Evolutionary conservation across 2,888 invertebrate genomes (phyloP).

Genomic region (Eilema sororculum): DNA sequence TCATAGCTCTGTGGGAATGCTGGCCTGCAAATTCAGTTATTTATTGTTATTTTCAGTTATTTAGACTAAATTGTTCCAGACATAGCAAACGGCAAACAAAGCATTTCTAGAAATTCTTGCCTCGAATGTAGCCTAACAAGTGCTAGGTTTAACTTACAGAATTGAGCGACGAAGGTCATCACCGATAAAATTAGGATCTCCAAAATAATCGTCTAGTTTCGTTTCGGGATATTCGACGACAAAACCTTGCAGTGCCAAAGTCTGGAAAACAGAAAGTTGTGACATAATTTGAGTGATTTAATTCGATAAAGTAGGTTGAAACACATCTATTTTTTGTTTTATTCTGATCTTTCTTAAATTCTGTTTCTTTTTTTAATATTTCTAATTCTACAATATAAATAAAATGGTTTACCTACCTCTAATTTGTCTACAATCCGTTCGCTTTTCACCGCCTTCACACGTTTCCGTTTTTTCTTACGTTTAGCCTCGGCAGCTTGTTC

Average conservation of each 20-base stretch:
- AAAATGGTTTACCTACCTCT: constrained; percentile 62
- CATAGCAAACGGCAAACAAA: background rate
- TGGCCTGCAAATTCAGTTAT: constrained; percentile 49
- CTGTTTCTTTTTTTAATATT: background rate
- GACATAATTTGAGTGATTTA: background rate
- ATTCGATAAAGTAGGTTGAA: too few species aligned
- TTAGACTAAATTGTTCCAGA: background rate
- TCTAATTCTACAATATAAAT: background rate
- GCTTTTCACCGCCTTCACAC: constrained; percentile 42
- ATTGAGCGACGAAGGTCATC: constrained; percentile 67
- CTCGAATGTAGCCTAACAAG: too few species aligned
- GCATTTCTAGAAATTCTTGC: background rate
- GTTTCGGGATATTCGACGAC: constrained; percentile 65
- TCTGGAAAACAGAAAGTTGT: constrained; percentile 46
- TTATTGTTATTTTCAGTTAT: background rate
- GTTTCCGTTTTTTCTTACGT: constrained; percentile 43
- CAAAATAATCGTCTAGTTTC: constrained; percentile 66
- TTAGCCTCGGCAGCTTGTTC: constrained; percentile 55
- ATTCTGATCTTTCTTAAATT: background rate
- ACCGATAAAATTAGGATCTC: constrained; percentile 74
- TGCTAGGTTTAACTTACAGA: constrained; percentile 51
- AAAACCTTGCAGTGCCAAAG: constrained; percentile 59
- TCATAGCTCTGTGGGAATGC: constrained; percentile 65
- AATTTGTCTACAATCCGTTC: constrained; percentile 58
- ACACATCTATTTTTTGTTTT: too few species aligned